A percentile compares a stretch with the other conserved stretches of the same genome.
Conservation (phyloP, 2,888 invertebrate species). For the Andrena chrysosceles region DNA sequence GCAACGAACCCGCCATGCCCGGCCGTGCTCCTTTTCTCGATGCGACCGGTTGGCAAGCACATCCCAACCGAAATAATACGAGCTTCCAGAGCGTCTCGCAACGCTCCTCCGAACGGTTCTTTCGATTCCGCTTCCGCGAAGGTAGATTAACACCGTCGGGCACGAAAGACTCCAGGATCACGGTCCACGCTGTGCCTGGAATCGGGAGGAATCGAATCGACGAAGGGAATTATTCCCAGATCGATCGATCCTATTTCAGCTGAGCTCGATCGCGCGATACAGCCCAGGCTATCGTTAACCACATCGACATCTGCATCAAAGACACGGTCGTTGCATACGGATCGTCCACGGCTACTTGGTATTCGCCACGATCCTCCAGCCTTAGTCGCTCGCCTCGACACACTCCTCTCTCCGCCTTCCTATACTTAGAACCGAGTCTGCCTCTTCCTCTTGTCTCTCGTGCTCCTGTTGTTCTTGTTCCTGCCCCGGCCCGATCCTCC, state of each 20-base stretch:
- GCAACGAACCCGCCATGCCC: neutral
- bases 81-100: conserved; percentile 7
- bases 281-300: conserved; percentile 36
- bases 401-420: conserved; percentile 46
- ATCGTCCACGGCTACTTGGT: conserved; percentile 41
- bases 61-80: too few relatives aligned
- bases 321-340: conserved; percentile 32
- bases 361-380: conserved; percentile 50
- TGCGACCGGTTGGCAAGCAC: too few relatives aligned
- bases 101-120: neutral
- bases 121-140: neutral
- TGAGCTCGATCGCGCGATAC: conserved; percentile 4
- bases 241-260: conserved; percentile 25
- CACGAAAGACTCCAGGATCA: neutral
- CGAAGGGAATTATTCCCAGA: neutral
- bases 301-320: conserved; percentile 58
- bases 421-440: conserved; percentile 71
- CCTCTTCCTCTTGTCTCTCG: conserved; percentile 43
- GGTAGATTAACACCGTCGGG: neutral
- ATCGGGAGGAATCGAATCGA: neutral
- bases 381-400: conserved; percentile 44
- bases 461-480: conserved; percentile 42
- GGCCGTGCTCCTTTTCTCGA: neutral
- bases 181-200: neutral
- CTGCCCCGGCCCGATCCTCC: conserved; percentile 8